These are phyloP conservation scores for Columba livia DNA, from an alignment of 2,113 vertebrate genomes.

Conservation along the genomic window DNA sequence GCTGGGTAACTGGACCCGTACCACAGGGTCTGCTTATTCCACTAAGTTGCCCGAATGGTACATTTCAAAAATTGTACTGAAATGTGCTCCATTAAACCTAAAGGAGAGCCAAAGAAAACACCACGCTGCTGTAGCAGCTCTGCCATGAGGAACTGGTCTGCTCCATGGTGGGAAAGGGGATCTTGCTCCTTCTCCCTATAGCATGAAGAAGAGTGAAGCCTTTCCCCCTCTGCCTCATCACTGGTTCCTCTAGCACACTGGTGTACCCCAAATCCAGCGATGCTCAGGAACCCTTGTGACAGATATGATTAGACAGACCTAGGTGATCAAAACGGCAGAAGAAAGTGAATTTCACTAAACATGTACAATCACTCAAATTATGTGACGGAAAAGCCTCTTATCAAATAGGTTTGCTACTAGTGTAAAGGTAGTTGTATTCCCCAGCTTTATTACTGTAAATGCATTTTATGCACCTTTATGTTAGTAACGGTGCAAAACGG, in stretches of 20 bases:
- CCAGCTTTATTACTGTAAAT: neutral
- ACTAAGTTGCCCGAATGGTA: neutral
- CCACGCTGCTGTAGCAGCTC: neutral
- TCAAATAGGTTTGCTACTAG: neutral
- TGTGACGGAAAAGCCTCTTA: neutral
- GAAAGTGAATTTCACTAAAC: neutral
- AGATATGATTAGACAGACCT: neutral
- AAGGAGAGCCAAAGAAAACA: neutral
- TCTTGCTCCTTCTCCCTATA: neutral
- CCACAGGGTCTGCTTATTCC: neutral
- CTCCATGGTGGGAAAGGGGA: neutral
- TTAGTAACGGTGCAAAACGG: neutral
- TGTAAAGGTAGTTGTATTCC: neutral
- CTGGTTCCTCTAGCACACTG: neutral
- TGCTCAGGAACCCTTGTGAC: rapidly evolving
- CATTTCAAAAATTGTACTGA: neutral
- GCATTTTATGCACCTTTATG: neutral
- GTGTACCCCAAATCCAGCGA: neutral
- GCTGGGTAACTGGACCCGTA: neutral
- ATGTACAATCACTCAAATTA: neutral
- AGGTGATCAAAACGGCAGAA: neutral
- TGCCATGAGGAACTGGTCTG: neutral
- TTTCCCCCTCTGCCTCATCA: neutral
- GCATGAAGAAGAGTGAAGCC: neutral
- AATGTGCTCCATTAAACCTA: neutral